A percentile compares a stretch with the other conserved stretches of the same genome.
Evolutionary conservation across 2,113 vertebrate species (phyloP).

Genomic region (Heptranchias perlo): DNA sequence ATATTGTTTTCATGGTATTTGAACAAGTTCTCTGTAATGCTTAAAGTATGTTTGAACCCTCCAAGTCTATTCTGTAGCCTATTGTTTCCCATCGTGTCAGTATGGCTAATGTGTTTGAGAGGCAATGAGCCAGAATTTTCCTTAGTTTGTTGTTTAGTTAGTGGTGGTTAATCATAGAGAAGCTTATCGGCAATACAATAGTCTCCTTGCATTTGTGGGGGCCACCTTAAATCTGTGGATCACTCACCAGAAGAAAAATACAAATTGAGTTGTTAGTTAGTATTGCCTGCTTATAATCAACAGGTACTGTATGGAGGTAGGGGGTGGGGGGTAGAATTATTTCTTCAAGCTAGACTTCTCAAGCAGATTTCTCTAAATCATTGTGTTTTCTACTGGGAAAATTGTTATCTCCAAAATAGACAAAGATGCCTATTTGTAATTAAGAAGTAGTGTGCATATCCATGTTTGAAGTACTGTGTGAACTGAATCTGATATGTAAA

Average conservation of each 20-base stretch:
- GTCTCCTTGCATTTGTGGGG: background rate
- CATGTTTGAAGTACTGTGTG: too few relatives aligned
- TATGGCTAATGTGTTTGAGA: background rate
- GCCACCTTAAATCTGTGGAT: background rate
- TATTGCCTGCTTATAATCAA: background rate
- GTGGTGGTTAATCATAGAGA: background rate
- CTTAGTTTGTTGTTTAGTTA: background rate
- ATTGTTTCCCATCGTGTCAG: background rate
- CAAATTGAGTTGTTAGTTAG: background rate
- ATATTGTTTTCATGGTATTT: background rate
- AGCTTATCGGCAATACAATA: background rate
- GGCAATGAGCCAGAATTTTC: background rate
- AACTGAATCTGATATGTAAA: too few relatives aligned
- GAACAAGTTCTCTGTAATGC: background rate
- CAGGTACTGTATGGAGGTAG: background rate
- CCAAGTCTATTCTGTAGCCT: background rate
- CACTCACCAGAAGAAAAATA: background rate
- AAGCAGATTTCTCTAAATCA: background rate
- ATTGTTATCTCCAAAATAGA: background rate
- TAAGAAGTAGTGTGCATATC: too few relatives aligned
- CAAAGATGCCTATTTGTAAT: too few relatives aligned
- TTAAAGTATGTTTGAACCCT: background rate
- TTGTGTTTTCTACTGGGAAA: background rate
- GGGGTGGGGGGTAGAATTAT: too few relatives aligned
- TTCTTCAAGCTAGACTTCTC: background rate